Base-by-base conservation (phyloP, 2,888 invertebrate genomes). In the Coecobrya sp. region DNA sequence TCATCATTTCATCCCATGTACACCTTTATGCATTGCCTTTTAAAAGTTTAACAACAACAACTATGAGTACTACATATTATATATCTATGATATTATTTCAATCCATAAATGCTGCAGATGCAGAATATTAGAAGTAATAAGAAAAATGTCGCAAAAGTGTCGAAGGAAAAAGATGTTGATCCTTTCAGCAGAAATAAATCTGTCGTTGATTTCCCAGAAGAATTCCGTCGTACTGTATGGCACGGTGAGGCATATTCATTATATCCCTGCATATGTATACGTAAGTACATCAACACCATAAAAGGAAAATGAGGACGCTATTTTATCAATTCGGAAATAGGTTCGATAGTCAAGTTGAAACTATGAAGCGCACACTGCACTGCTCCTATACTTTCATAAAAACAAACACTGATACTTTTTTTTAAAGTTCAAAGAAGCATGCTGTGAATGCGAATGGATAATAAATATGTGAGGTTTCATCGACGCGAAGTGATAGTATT, bases 161-260 rank as follows among this genome's bases (percentile, higher is more conserved):
- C 89, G 84, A 85, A 76, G 89, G 52, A 85, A 90, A 84, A 90
- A 76, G 52, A 73, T 87, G 76, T 62, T 90, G 84, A 85, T 85
- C 81, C 91, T 79, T 90, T 91, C 86, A 79, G 79, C 19, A 62
- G 91, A 79, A 91, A 91, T 91, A 91, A 91, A 91, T 91, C 91
- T 91, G 91, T 91, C 86, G 85, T 22, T 86, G 91, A 91, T 91
- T 91, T 91, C 91, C 91, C 91, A 36, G 30, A 42, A 86, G 91
- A 86, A 55, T 82, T 84, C 55, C 81, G 11, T 19, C 27, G 81
- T 55, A n/a, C n/a, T n/a, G 52, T 55, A 81, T 30, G n/a, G 27
- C 27, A 55, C 27, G 22, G 36, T 13, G 10, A 25, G 3, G 49
- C 27, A 22, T 22, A 13, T 68, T 68, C 19, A 30, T 30, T 68